phyloP scores from a whole-genome alignment of 2,888 invertebrate genomes.

The Doris montereyensis region DNA sequence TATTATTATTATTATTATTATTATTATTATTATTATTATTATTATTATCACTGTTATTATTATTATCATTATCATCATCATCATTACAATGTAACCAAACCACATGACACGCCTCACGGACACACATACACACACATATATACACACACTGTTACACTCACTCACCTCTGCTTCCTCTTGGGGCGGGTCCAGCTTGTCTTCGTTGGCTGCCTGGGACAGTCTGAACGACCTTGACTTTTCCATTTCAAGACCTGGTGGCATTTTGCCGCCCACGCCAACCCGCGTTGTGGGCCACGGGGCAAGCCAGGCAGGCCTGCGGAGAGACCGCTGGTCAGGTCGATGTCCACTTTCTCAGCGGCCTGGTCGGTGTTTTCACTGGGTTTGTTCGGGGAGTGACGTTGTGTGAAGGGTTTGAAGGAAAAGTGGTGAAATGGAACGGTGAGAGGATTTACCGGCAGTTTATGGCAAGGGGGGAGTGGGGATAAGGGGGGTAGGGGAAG shows the following conservation, averaged over 20 bases:
- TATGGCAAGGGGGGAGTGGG: not conserved
- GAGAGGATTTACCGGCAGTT: not conserved
- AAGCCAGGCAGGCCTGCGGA: constrained; percentile 6
- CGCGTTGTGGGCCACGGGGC: not conserved
- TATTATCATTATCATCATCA: not conserved
- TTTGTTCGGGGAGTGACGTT: not conserved
- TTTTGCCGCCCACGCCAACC: not conserved
- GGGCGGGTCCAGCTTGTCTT: constrained; percentile 10
- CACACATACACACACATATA: no score
- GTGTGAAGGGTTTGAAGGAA: not conserved
- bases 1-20: not conserved
- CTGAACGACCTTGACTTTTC: constrained; percentile 33
- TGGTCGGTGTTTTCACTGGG: not conserved
- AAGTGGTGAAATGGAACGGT: not conserved
- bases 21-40: not conserved
- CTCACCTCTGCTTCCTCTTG: constrained; percentile 19
- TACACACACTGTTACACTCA: no score
- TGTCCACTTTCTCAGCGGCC: constrained; percentile 31
- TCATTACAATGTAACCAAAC: no score
- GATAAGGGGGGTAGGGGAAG: no score
- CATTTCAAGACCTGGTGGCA: constrained; percentile 5
- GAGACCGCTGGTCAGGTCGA: constrained; percentile 11
- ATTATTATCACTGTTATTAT: not conserved
- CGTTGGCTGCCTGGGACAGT: constrained; percentile 18
- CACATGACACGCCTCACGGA: no score